phyloP scores from a whole-genome alignment of 1,140 invertebrate species.

The Dysdera silvatica region DNA sequence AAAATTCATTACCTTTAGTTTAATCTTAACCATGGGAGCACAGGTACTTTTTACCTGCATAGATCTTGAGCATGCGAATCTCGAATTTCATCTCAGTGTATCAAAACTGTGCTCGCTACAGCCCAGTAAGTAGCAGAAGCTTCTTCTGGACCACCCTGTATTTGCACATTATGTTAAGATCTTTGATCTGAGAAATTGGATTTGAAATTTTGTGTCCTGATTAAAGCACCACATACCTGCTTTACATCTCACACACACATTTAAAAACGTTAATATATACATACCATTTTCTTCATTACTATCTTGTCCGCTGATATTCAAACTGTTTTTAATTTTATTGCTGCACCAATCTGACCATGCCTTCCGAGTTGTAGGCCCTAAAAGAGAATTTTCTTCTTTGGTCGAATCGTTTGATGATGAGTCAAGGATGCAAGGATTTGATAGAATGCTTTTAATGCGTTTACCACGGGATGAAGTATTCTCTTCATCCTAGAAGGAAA shows the following conservation, averaged over 20 bases:
- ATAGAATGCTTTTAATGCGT: conserved; percentile 42
- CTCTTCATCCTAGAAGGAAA: conserved; percentile 36
- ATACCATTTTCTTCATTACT: conserved; percentile 33
- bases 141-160: no score
- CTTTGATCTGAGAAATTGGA: no score
- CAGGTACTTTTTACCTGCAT: no score
- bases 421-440: conserved; percentile 34
- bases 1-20: no score
- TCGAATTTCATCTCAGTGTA: no score
- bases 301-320: conserved; percentile 25
- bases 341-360: conserved; percentile 64
- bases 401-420: conserved; percentile 42
- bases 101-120: no score
- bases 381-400: conserved; percentile 41
- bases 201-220: no score
- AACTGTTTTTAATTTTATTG: conserved; percentile 46
- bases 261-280: neutral
- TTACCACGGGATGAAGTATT: conserved; percentile 32
- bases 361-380: conserved; percentile 60
- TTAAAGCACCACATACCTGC: no score
- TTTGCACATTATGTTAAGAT: no score
- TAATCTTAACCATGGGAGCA: no score
- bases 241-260: neutral
- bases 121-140: no score
- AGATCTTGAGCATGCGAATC: no score